phyloP scores from a whole-genome alignment of 2,113 vertebrate genomes.

The Notarius lentiginosus region DNA sequence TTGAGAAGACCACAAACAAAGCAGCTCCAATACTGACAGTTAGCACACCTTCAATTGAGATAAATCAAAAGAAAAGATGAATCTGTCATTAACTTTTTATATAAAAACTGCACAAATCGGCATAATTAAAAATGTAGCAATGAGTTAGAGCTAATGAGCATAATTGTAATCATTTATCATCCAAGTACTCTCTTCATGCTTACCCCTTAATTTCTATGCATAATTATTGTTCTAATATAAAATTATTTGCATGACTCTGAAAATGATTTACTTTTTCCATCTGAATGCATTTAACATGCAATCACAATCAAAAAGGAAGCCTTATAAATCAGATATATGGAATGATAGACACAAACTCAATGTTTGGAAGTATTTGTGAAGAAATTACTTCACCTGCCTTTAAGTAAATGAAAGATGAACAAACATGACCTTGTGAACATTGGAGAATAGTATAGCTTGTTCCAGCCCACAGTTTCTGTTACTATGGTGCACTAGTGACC shows the following conservation, averaged over 20 bases:
- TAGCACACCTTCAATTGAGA: background rate
- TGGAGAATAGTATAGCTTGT: background rate
- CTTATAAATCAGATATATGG: background rate
- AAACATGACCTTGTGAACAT: background rate
- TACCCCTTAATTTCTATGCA: conserved; percentile 14
- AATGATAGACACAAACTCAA: background rate
- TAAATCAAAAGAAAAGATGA: background rate
- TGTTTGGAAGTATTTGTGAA: conserved; percentile 7
- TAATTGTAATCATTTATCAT: conserved; percentile 34
- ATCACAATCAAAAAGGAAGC: background rate
- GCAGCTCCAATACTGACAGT: background rate
- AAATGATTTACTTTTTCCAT: conserved; percentile 1
- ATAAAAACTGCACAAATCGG: conserved; percentile 12
- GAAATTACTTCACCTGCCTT: background rate
- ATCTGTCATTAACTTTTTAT: background rate
- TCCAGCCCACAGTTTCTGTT: background rate
- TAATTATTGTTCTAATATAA: conserved; percentile 19
- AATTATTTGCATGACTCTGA: conserved; percentile 7
- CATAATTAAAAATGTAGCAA: conserved; percentile 22
- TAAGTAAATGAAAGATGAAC: conserved; percentile 1
- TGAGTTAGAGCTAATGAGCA: conserved; percentile 24
- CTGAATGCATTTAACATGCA: background rate
- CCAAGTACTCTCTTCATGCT: conserved; percentile 10
- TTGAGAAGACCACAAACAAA: background rate
- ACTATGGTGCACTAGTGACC: background rate